Percentiles rank a stretch among this genome's conserved stretches.
phyloP scores from a whole-genome alignment of 2,113 vertebrate genomes.

The Gopherus flavomarginatus region DNA sequence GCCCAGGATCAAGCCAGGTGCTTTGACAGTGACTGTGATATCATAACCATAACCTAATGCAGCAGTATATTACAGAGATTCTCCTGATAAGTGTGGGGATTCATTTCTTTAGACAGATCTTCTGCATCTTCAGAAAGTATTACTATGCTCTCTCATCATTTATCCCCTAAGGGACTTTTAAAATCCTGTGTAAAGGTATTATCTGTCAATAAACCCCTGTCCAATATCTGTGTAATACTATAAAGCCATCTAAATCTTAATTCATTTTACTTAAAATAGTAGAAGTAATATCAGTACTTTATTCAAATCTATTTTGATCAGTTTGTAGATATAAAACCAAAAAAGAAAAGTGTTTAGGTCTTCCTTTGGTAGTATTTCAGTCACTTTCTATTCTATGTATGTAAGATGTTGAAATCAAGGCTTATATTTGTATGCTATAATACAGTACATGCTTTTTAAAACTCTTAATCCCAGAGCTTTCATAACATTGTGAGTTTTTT shows the following conservation, averaged over 20 bases:
- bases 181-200: neutral
- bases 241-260: conserved; percentile 17
- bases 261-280: conserved; percentile 60
- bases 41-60: neutral
- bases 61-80: neutral
- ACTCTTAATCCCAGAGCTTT: neutral
- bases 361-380: neutral
- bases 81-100: neutral
- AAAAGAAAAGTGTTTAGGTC: neutral
- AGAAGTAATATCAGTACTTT: conserved; percentile 43
- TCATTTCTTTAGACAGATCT: neutral
- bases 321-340: conserved; percentile 6
- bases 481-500: neutral
- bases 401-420: neutral
- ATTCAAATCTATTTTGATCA: conserved; percentile 40
- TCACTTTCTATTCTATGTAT: neutral
- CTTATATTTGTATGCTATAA: neutral
- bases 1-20: neutral
- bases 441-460: neutral
- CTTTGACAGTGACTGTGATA: neutral
- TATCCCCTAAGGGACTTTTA: neutral
- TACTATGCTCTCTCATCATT: neutral
- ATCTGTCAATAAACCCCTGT: neutral
- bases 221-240: conserved; percentile 8
- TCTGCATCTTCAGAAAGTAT: neutral